Evolutionary conservation across 1,140 invertebrate species (phyloP).

Genomic region (Planococcus citri): DNA sequence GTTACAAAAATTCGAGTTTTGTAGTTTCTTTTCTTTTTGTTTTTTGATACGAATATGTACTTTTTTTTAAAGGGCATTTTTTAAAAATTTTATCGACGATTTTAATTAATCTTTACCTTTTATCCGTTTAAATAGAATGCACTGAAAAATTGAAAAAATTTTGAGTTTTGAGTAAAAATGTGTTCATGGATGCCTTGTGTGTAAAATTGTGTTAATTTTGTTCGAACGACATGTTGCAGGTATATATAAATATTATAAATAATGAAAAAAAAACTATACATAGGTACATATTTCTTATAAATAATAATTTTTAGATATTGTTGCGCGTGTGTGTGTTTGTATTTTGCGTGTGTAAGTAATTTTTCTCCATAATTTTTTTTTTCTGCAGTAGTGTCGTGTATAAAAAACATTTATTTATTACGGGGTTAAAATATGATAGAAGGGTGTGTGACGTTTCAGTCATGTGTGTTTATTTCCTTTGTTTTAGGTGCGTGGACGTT

Average conservation of each 20-base stretch:
- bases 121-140: neutral
- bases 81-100: neutral
- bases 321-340: neutral
- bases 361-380: neutral
- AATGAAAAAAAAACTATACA: too few relatives aligned
- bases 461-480: neutral
- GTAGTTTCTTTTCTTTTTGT: too few relatives aligned
- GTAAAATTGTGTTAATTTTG: neutral
- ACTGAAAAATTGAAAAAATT: neutral
- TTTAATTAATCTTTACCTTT: too few relatives aligned
- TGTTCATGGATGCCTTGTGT: slow-evolving; percentile 1
- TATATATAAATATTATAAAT: too few relatives aligned
- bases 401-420: too few relatives aligned
- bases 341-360: neutral
- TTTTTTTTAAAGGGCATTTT: too few relatives aligned
- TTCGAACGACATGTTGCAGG: too few relatives aligned
- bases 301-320: neutral
- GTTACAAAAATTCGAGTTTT: too few relatives aligned
- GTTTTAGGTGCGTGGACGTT: neutral
- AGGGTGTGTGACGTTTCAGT: neutral
- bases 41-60: too few relatives aligned
- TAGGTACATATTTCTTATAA: neutral
- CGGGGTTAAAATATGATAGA: too few relatives aligned
- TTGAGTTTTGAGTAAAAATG: neutral
- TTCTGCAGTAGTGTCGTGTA: neutral